Conservation (phyloP, 2,888 invertebrate species). For the Cheilosia variabilis region DNA sequence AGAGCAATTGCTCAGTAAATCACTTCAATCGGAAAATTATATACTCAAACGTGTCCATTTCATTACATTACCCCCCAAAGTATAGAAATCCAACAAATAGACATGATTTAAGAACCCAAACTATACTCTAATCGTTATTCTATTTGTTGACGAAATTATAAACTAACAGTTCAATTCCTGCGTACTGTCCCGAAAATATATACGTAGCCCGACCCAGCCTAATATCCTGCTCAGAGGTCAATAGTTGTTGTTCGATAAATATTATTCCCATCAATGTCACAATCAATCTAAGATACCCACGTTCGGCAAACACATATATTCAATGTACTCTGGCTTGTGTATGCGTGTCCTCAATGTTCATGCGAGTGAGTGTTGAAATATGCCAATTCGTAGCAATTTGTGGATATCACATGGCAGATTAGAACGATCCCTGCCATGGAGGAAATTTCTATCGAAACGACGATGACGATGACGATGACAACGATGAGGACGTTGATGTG, state of each 20-base stretch:
- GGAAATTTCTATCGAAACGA: not conserved
- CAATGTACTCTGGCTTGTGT: constrained; percentile 26
- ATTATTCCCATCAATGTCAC: constrained; percentile 40
- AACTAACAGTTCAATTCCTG: no score
- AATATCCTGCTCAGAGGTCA: not conserved
- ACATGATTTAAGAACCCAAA: no score
- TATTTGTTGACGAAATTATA: no score
- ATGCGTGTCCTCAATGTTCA: constrained; percentile 12
- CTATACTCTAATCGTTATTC: no score
- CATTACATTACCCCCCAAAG: no score
- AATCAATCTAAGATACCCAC: constrained; percentile 64
- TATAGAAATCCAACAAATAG: no score
- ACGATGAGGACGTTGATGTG: constrained; percentile 29
- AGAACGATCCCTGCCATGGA: constrained; percentile 22
- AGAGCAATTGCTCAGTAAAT: no score
- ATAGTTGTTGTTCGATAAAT: constrained; percentile 21
- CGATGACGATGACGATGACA: constrained; percentile 1
- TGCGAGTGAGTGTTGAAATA: constrained; percentile 50
- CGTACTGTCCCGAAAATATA: no score
- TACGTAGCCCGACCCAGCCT: not conserved
- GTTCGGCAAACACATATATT: constrained; percentile 57
- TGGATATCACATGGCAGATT: constrained; percentile 55
- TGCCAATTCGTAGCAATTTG: constrained; percentile 59
- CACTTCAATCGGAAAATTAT: no score
- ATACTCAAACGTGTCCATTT: no score